phyloP scores from a whole-genome alignment of 2,797 vertebrate genomes.

The Melopsittacus undulatus region DNA sequence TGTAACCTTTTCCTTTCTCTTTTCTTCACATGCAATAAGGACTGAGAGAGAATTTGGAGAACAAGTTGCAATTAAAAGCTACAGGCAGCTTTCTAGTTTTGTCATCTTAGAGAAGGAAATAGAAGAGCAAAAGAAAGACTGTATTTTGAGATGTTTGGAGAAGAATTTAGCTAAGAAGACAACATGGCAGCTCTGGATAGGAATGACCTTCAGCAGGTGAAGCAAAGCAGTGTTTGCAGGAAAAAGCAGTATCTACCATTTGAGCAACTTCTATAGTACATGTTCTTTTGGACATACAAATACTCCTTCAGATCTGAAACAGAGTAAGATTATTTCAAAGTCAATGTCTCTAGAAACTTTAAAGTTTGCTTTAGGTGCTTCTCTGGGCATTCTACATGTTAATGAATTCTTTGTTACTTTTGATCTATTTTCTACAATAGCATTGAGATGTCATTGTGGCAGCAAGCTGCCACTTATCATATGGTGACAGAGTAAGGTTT shows the following conservation, averaged over 20 bases:
- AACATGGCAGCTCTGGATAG: neutral
- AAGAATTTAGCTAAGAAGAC: neutral
- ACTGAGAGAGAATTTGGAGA: neutral
- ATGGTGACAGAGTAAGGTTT: neutral
- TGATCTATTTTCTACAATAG: neutral
- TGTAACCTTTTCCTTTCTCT: neutral
- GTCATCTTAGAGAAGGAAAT: neutral
- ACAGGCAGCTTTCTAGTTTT: neutral
- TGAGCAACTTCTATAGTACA: neutral
- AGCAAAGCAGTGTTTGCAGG: neutral
- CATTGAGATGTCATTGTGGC: neutral
- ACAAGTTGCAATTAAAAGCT: neutral
- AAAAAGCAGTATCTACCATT: neutral
- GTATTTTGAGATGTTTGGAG: neutral
- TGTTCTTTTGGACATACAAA: neutral
- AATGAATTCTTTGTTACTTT: neutral
- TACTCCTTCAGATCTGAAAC: neutral
- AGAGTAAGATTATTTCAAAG: neutral
- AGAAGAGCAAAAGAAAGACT: neutral
- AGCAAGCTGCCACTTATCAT: neutral
- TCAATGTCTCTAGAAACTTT: neutral
- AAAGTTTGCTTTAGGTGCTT: neutral
- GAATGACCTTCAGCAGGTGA: neutral
- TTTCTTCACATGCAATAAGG: neutral
- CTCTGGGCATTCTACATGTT: neutral